Evolutionary conservation across 2,888 invertebrate species (phyloP).

Genomic region (Ophion costatus): DNA sequence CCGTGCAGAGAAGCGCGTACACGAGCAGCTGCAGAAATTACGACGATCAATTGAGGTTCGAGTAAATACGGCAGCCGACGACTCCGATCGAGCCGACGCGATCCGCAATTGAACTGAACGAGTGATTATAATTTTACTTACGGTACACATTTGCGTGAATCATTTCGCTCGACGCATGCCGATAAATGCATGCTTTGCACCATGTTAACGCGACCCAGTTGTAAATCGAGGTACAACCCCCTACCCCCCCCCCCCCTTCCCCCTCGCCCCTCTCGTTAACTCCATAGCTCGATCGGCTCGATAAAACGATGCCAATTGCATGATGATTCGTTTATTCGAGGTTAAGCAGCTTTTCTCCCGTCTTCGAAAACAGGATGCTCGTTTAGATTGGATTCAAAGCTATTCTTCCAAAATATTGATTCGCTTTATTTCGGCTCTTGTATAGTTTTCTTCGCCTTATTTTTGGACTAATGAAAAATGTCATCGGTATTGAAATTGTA

Average conservation of each 20-base stretch:
- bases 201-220: conserved; percentile 37
- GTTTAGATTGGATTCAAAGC: too few species aligned
- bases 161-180: conserved; percentile 5
- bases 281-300: neutral
- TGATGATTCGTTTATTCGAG: neutral
- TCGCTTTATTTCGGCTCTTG: too few species aligned
- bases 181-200: conserved; percentile 8
- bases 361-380: too few species aligned
- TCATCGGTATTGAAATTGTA: too few species aligned
- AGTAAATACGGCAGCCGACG: conserved; percentile 5
- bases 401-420: too few species aligned
- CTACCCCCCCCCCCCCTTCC: too few species aligned
- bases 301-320: conserved; percentile 15
- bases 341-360: neutral
- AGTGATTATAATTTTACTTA: conserved; percentile 20
- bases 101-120: conserved; percentile 40
- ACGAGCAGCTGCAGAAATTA: conserved; percentile 39
- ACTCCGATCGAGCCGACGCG: conserved; percentile 22
- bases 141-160: neutral
- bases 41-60: conserved; percentile 48
- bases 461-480: too few species aligned
- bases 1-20: neutral
- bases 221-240: neutral
- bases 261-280: too few species aligned
- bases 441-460: too few species aligned